Evolutionary conservation across 2,113 vertebrate species (phyloP).

Genomic region (Archilochus colubris): DNA sequence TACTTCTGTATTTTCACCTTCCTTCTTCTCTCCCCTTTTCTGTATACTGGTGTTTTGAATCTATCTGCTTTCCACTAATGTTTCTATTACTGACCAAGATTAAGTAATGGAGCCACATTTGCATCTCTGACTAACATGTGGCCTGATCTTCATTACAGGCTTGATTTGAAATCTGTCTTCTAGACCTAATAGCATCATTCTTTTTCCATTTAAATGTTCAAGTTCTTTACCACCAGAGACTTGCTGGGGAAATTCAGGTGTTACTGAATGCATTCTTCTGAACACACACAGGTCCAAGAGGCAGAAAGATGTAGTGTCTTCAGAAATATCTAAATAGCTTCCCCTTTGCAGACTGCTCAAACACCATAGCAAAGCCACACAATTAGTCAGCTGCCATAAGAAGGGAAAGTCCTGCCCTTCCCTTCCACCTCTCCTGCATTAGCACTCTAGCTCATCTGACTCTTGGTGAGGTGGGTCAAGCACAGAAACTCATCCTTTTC

Average conservation of each 20-base stretch:
- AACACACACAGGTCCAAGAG: background rate
- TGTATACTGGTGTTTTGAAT: background rate
- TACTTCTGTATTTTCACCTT: background rate
- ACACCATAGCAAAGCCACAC: background rate
- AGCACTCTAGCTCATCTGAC: background rate
- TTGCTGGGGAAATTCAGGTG: background rate
- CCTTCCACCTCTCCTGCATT: background rate
- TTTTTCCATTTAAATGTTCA: background rate
- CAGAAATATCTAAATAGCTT: background rate
- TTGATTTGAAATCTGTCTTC: background rate
- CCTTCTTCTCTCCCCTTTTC: background rate
- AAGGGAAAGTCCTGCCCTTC: background rate
- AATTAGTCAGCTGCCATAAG: background rate
- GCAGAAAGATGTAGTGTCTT: background rate
- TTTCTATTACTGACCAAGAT: background rate
- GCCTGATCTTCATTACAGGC: background rate
- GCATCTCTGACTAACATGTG: background rate
- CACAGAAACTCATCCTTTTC: background rate
- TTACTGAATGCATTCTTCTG: background rate
- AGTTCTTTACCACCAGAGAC: rapidly evolving
- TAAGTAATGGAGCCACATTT: background rate
- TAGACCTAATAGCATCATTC: background rate
- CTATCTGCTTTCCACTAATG: background rate
- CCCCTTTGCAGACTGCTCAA: background rate
- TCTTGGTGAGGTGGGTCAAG: rapidly evolving